phyloP scores from a whole-genome alignment of 2,888 invertebrate species.

The Cosmia trapezina region DNA sequence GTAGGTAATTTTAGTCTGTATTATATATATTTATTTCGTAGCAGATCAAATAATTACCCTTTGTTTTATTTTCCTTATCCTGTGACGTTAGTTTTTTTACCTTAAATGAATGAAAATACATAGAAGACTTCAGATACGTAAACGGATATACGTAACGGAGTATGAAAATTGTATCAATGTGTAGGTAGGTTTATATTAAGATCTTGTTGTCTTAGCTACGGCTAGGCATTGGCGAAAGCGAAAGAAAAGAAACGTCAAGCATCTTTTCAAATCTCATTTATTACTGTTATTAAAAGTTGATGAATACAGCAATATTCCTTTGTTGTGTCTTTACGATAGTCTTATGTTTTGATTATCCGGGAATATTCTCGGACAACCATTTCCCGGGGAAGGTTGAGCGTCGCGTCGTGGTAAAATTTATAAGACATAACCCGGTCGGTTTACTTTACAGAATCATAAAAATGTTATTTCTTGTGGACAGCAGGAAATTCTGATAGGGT shows the following conservation, averaged over 20 bases:
- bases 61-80: constrained; percentile 53
- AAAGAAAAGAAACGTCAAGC: constrained; percentile 17
- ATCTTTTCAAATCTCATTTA: constrained; percentile 37
- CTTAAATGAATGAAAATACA: constrained; percentile 45
- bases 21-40: constrained; percentile 27
- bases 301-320: constrained; percentile 38
- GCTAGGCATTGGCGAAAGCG: neutral
- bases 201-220: constrained; percentile 10
- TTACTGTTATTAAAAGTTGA: constrained; percentile 43
- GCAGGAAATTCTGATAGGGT: constrained; percentile 58
- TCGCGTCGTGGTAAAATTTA: constrained; percentile 59
- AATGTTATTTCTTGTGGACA: constrained; percentile 62
- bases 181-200: constrained; percentile 12
- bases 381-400: constrained; percentile 37
- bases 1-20: constrained; percentile 7
- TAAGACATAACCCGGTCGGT: constrained; percentile 59
- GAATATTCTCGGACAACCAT: constrained; percentile 47
- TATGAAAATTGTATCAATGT: constrained; percentile 12
- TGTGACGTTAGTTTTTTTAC: constrained; percentile 51
- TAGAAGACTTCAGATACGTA: constrained; percentile 20
- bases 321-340: constrained; percentile 52
- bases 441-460: constrained; percentile 65
- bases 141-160: constrained; percentile 31
- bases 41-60: constrained; percentile 34
- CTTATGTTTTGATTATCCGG: constrained; percentile 52